Evolutionary conservation across 1,140 invertebrate species (phyloP).

Genomic region (Lepidurus apus): DNA sequence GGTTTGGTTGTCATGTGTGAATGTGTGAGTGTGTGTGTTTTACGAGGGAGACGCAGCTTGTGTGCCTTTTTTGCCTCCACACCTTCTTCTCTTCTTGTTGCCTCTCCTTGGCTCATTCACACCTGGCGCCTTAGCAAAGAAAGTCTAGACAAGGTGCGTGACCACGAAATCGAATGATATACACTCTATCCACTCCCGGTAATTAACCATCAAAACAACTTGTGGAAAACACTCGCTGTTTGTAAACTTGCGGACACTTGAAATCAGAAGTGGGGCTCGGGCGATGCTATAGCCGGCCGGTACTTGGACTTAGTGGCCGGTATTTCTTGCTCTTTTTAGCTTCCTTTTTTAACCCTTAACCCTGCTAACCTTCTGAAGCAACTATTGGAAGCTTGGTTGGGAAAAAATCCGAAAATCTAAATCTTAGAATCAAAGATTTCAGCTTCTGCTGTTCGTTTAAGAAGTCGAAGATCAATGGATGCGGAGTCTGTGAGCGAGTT

Average conservation of each 20-base stretch:
- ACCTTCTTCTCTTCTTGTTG: background rate
- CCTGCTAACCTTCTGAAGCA: no score
- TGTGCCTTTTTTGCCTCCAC: background rate
- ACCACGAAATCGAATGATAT: conserved; percentile 19
- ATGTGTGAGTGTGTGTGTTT: background rate
- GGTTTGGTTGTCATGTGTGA: background rate
- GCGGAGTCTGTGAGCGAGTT: no score
- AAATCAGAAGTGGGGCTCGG: background rate
- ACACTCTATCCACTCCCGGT: background rate
- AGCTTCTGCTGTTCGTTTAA: no score
- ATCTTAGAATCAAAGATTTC: no score
- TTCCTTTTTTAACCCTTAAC: no score
- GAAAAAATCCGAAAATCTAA: no score
- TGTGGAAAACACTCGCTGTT: background rate
- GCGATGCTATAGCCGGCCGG: no score
- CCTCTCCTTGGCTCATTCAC: conserved; percentile 20
- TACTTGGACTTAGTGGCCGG: no score
- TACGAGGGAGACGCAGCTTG: conserved; percentile 3
- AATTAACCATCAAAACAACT: background rate
- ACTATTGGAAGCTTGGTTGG: no score
- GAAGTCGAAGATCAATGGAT: no score
- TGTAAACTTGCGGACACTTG: background rate
- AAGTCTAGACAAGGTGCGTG: conserved; percentile 21
- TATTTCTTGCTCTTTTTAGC: no score
- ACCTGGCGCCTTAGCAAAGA: conserved; percentile 17